Base-by-base conservation (phyloP, 2,888 invertebrate genomes). In the Ecdyonurus torrentis region DNA sequence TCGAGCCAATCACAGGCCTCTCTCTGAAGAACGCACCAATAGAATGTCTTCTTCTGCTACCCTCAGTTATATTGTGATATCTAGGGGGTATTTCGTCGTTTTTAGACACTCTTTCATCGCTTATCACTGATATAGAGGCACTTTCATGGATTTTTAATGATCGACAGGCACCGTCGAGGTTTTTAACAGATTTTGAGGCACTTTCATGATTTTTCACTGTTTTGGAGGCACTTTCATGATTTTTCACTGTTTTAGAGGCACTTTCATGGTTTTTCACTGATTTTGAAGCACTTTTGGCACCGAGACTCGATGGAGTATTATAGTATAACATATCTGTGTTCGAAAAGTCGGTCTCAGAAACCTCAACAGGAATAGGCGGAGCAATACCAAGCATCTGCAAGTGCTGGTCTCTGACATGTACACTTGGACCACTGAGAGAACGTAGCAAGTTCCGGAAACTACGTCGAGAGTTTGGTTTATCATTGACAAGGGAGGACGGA, bases 1-100 rank as follows among this genome's bases (percentile, higher is more conserved):
- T 5, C 37, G 37, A 37, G 15, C 7, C 15, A 5, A 37, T 15
- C 37, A 5, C 37, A 10, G 15, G 37, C 7, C 7, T 64, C 24
- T 78, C 79, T 1, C 78, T 74, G 60, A 83, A 72, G 70, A 84
- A 85, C 0, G 84, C 83, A 3, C 86, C 83, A 20, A 86, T 84
- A 0, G 86, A 86, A 70, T 86, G 86, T 66, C 87, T 76, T 52
- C 80, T 71, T 60, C 37, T 25, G 20, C 62, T 25, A 1, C 62
- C 62, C 1, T 25, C 62, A 19, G 37, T 37, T 5, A 58, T n/a
- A 23, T 58, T 58, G 37, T 62, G 50, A 20, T 62, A 62, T 37
- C 25, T 22, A 2, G 2, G 24, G n/a, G 19, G 25, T 18, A n/a
- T 22, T 7, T 37, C 60, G 25, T 20, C 60, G 2, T 2, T 1